A percentile compares a stretch with the other conserved stretches of the same genome.
Evolutionary conservation across 2,888 invertebrate genomes (phyloP).

Genomic region (Nycteola revayana): DNA sequence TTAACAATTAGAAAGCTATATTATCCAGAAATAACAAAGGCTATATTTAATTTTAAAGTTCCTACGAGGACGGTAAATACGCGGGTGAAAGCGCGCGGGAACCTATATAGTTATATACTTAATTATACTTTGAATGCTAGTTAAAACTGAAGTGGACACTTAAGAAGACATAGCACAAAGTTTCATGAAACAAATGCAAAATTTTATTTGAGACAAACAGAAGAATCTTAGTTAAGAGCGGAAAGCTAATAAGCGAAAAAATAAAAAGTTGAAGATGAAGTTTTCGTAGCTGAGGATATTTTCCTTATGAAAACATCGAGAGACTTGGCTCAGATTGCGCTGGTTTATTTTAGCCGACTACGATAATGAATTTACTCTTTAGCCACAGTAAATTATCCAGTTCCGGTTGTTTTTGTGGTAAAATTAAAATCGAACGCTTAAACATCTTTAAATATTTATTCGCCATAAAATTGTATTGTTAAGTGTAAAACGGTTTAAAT

Average conservation of each 20-base stretch:
- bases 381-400: constrained; percentile 40
- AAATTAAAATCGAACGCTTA: no score
- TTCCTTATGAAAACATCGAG: constrained; percentile 63
- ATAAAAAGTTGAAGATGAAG: constrained; percentile 63
- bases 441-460: no score
- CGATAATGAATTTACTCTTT: constrained; percentile 50
- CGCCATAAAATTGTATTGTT: no score
- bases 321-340: constrained; percentile 52
- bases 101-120: no score
- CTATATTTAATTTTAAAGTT: no score
- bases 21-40: no score
- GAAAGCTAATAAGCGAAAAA: constrained; percentile 61
- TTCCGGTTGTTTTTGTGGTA: constrained; percentile 10
- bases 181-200: constrained; percentile 44
- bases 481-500: no score
- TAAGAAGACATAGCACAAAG: constrained; percentile 36
- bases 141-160: constrained; percentile 36
- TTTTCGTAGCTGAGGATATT: constrained; percentile 59
- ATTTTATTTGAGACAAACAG: constrained; percentile 57
- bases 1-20: no score
- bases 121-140: not conserved
- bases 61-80: no score
- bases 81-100: no score
- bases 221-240: constrained; percentile 61
- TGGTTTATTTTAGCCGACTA: constrained; percentile 47